Conservation (phyloP, 2,797 vertebrate genomes). For the Margarornis squamiger region DNA sequence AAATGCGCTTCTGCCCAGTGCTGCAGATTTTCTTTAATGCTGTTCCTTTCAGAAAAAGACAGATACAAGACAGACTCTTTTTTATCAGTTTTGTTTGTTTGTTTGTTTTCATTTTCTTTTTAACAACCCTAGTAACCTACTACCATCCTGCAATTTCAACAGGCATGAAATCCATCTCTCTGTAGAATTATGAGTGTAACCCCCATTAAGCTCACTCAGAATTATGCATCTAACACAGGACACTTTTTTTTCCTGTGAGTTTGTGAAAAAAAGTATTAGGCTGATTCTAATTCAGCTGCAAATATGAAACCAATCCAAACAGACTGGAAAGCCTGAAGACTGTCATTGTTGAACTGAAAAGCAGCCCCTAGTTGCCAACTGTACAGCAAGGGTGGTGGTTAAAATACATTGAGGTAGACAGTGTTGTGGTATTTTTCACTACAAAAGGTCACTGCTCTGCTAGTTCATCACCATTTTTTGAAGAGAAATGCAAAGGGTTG, state of each 20-base stretch:
- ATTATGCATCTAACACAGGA: not conserved
- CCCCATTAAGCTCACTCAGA: not conserved
- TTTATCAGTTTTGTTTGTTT: too few species aligned
- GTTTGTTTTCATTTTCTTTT: not conserved
- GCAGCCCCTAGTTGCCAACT: constrained; percentile 11
- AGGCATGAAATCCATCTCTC: not conserved
- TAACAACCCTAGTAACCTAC: not conserved
- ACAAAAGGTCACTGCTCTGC: constrained; percentile 69
- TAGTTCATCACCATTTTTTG: constrained; percentile 71
- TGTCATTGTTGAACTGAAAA: not conserved
- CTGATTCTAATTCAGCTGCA: not conserved
- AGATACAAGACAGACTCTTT: not conserved
- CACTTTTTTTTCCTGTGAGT: not conserved
- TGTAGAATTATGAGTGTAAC: not conserved
- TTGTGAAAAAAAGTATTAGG: not conserved
- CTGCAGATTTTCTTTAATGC: not conserved
- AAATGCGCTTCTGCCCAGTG: not conserved
- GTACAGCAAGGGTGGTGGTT: constrained; percentile 44
- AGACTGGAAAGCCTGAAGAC: not conserved
- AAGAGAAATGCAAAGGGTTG: constrained; percentile 19
- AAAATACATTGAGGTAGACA: constrained; percentile 62
- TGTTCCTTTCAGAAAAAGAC: not conserved
- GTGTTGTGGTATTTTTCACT: constrained; percentile 71
- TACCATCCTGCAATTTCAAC: not conserved
- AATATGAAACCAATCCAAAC: not conserved